These are phyloP conservation scores for Amaurobius ferox DNA, from an alignment of 2,888 invertebrate species.

Conservation along the genomic window DNA sequence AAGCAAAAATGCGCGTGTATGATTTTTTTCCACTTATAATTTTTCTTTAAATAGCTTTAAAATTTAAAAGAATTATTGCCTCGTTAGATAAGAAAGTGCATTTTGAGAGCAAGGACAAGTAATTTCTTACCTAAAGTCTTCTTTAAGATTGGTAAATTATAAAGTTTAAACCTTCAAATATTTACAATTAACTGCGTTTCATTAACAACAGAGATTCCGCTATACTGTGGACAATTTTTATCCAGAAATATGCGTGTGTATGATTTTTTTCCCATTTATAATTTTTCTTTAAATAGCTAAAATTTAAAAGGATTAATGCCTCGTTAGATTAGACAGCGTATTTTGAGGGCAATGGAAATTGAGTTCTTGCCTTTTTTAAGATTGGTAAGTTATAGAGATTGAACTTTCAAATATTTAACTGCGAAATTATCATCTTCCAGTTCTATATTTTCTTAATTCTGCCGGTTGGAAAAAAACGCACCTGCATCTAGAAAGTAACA, in stretches of 20 bases:
- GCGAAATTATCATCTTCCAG: too few species aligned
- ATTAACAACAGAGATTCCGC: constrained; percentile 49
- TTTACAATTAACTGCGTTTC: too few species aligned
- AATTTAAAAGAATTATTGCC: constrained; percentile 35
- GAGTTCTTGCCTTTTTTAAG: background rate
- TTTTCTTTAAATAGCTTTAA: constrained; percentile 11
- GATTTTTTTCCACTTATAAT: constrained; percentile 20
- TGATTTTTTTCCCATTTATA: constrained; percentile 12
- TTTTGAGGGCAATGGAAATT: constrained; percentile 28
- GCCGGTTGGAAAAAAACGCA: too few species aligned
- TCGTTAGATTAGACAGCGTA: constrained; percentile 32
- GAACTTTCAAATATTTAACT: background rate
- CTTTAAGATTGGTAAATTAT: background rate
- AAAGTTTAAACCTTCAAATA: background rate
- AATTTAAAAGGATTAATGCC: constrained; percentile 36
- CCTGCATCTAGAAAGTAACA: too few species aligned
- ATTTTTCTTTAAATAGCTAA: constrained; percentile 16
- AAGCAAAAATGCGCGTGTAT: background rate
- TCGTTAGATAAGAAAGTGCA: constrained; percentile 36
- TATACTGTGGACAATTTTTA: constrained; percentile 19
- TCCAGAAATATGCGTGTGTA: constrained; percentile 24
- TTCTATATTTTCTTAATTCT: too few species aligned
- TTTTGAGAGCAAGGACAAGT: constrained; percentile 25
- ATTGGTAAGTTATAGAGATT: background rate
- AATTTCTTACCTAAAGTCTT: constrained; percentile 17